Conservation (phyloP, 1,140 invertebrate species). For the Samia ricini region DNA sequence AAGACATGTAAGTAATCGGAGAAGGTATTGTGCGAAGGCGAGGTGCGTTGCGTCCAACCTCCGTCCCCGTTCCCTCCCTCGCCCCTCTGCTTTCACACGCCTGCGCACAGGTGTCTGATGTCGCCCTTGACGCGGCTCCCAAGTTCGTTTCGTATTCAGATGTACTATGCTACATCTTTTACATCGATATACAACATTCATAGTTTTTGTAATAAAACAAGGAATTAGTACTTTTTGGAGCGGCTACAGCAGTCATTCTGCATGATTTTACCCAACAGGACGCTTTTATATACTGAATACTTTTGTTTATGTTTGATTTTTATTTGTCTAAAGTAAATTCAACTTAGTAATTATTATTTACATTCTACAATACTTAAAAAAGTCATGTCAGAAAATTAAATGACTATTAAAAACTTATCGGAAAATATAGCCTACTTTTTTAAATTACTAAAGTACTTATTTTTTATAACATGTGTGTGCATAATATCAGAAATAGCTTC, state of each 20-base stretch:
- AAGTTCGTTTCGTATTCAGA: constrained; percentile 49
- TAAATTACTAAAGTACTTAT: no score
- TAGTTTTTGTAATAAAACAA: not conserved
- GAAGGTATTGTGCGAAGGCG: constrained; percentile 68
- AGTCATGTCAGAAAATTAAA: no score
- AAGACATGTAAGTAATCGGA: constrained; percentile 70
- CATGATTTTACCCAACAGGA: not conserved
- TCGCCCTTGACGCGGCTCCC: constrained; percentile 67
- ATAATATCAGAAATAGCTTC: no score
- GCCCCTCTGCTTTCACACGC: constrained; percentile 64
- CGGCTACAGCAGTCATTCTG: not conserved
- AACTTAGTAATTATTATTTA: no score
- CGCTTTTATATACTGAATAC: no score
- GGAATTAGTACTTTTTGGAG: not conserved
- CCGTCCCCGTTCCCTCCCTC: constrained; percentile 18
- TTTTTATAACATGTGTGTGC: no score
- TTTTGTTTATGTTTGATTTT: no score
- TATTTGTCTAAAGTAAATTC: no score
- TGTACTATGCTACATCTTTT: constrained; percentile 23
- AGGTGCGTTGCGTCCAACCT: constrained; percentile 59
- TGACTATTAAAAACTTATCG: no score
- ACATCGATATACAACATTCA: constrained; percentile 1
- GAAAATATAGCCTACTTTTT: no score
- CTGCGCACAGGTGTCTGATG: constrained; percentile 70
- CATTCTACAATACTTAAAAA: no score